Evolutionary conservation across 2,888 invertebrate genomes (phyloP), one percentile per base, ranked within the genome.

Genomic region (Chirona hameri): DNA sequence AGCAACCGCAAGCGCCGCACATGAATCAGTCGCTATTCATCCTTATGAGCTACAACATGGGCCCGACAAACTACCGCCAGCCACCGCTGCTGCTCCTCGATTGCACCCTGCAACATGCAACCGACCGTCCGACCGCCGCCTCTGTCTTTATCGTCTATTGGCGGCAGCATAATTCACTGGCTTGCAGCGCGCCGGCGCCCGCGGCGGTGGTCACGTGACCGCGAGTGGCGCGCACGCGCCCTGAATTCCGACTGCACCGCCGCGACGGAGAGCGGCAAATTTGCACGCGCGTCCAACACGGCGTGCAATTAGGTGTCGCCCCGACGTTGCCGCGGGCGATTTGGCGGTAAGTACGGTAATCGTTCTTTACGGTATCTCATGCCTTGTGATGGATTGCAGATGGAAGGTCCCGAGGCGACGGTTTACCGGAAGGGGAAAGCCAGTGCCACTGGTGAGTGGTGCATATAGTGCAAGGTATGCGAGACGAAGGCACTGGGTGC

Each of bases 181-280:
- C 65, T 24, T 65, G 65, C 65, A 65, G 65, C 65, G n/a, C 65
- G 27, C 65, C 52, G 52, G 18, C 52, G 52, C 52, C 52, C 52
- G 52, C 7, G 60, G 60, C n/a, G 5, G 10, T 21, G 10, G 9
- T n/a, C n/a, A 60, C 60, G 24, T 60, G n/a, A 60, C 18, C 29
- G 29, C 15, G 29, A 31, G 72, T 2, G 31, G 18, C 18, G 72
- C 72, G 72, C 72, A 72, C 72, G 72, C 72, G 72, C 72, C 29
- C 27, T 27, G 72, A 31, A 72, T 72, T 31, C 72, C 72, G 31
- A 27, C 31, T 18, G 31, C 72, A 72, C 72, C 72, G 29, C 72
- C 72, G 72, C 72, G 9, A 14, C 14, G 72, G 72, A 31, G 72
- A 72, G 72, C 72, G 31, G 14, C 72, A 72, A 72, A 72, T 72